Base-by-base conservation (phyloP, 64 coral and sea anemone species). In the Porites australiensis region DNA sequence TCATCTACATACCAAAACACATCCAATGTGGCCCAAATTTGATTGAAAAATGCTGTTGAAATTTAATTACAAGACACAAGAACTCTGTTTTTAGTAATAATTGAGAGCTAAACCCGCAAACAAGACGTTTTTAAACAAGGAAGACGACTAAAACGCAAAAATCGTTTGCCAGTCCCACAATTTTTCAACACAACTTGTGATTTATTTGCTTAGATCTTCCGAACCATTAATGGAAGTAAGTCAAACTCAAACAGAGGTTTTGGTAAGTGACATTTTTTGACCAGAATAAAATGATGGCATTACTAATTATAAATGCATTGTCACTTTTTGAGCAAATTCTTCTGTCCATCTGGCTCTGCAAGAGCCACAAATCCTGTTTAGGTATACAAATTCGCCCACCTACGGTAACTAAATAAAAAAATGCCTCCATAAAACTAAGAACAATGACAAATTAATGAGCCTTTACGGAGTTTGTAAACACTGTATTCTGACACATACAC, bases 381-480 rank as follows among this genome's bases (percentile, higher is more conserved):
- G 79, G 89, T 87, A 95, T 50, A 91, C 79, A 87, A 71, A 70
- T 87, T 71, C 50, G 63, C 86, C 69, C 69, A 73, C 74, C 71
- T 87, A 87, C 62, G 70, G 89, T 79, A 72, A 63, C 85, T 78
- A 87, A 91, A 49, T 79, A 82, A 84, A 80, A 48, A 79, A 50
- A 79, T 90, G 44, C 83, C 72, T 95, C n/a, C 44, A 79, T 71
- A 90, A 70, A 86, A 74, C 59, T 27, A 55, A 87, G 74, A 19
- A 87, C 86, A 97, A 97, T 94, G 77, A 76, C 20, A 87, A 94
- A 97, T 97, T 91, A 98, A 98, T 98, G 90, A 94, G 88, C 62
- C 87, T 78, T 70, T 94, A 58, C 47, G 14, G 89, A 94, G 81
- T 98, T 94, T 94, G 95, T 94, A 98, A 98, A 98, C 92, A 98